Conservation (phyloP, 53 echinoderm and acorn worm species). For the Henricia sp. region DNA sequence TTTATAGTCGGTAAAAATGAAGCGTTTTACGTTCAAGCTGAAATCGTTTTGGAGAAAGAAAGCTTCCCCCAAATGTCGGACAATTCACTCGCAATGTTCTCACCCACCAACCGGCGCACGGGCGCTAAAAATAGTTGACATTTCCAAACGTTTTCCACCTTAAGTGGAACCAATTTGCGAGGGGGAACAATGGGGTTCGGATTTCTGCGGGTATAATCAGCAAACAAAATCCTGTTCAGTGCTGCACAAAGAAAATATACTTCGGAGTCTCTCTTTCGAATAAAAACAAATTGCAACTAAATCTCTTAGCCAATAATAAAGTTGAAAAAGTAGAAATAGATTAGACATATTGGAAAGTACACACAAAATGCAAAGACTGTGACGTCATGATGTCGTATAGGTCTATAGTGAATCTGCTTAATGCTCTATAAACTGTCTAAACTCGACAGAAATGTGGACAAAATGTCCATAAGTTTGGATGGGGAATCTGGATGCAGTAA, state of each 20-base stretch:
- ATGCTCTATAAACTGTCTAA: too few species aligned
- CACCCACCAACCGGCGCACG: too few species aligned
- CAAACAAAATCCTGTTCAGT: background rate
- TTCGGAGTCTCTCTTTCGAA: background rate
- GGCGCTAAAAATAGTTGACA: slow-evolving; percentile 5
- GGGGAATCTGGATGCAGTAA: background rate
- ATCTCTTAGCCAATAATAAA: background rate
- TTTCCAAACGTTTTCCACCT: background rate
- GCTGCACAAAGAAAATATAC: background rate
- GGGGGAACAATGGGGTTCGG: background rate
- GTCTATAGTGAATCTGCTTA: too few species aligned
- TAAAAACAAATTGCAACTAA: background rate
- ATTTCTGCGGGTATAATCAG: background rate
- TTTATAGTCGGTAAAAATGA: too few species aligned
- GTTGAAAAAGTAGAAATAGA: background rate
- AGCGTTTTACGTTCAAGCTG: background rate
- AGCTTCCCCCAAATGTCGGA: too few species aligned
- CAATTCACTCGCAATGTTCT: too few species aligned
- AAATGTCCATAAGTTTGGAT: too few species aligned
- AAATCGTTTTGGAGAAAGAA: background rate
- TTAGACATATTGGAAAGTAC: background rate
- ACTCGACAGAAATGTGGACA: too few species aligned
- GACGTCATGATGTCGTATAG: too few species aligned
- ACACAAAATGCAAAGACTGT: background rate
- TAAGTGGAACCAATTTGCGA: background rate